Base-by-base conservation (phyloP, 2,797 vertebrate species). In the Tragelaphus eurycerus region DNA sequence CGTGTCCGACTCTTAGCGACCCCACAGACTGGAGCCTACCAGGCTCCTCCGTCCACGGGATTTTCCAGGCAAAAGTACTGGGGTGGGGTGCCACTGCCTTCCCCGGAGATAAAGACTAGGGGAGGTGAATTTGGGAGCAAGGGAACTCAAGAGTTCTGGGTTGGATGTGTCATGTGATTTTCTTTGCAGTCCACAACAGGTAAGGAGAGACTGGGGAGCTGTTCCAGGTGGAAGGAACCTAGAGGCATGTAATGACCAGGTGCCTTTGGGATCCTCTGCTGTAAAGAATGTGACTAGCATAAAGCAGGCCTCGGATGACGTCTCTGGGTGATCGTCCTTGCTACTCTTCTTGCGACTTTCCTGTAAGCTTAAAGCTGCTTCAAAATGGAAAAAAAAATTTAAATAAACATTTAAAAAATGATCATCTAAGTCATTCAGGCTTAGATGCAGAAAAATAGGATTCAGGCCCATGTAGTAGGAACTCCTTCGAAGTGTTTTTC, bases 351-450 rank as follows among this genome's bases (percentile, higher is more conserved):
- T 87, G 19, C 0, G 21, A 27, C 19, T 59, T 82, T 38, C n/a
- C 67, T 90, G 46, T 74, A 71, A 60, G 43, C 43, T 90, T 90
- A 38, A 86, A 96, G 48, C 27, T 81, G 43, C 43, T 89, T 46
- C 25, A 15, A 90, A 71, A 52, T 59, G 27, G 78, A 85, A 57
- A 81, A 71, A 38, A 74, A 3, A 74, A 25, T 7, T 19, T 9
- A 50, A 60, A 9, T 8, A 74, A 74, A 67, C 31, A 59, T 25
- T n/a, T 25, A 15, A 62, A 89, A 88, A 54, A 16, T 25, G 21
- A 23, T 76, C 8, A 83, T 34, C 62, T 87, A 74, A 90, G 81
- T 71, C 52, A 89, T 90, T 48, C 46, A 86, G 52, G 29, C 19
- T 86, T 34, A 48, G 50, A 29, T 34, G 43, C 52, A 29, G 52